phyloP scores from a whole-genome alignment of 2,113 vertebrate species.

The Malurus elegans region DNA sequence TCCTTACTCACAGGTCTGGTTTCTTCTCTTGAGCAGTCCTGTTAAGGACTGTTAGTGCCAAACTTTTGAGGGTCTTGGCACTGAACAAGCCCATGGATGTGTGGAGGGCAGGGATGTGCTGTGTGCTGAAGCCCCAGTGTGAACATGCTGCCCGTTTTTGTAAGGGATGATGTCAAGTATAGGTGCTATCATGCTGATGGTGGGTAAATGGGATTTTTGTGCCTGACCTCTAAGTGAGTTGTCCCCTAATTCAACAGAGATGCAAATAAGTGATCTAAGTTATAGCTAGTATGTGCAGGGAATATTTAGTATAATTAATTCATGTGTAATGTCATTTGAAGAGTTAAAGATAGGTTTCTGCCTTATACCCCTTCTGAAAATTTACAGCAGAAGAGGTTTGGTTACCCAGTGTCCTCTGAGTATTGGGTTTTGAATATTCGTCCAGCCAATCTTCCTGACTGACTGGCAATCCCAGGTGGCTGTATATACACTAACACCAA shows the following conservation, averaged over 20 bases:
- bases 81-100: background rate
- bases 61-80: background rate
- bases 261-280: background rate
- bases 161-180: background rate
- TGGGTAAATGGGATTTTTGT: background rate
- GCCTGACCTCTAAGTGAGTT: background rate
- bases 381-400: background rate
- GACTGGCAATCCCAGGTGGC: background rate
- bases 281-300: background rate
- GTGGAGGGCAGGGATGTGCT: background rate
- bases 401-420: background rate
- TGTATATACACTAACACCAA: background rate
- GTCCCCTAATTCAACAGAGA: background rate
- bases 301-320: background rate
- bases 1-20: background rate
- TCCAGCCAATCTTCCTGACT: background rate
- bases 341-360: background rate
- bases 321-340: background rate
- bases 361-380: background rate
- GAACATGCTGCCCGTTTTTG: background rate
- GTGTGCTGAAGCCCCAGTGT: background rate
- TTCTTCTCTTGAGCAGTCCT: background rate
- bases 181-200: background rate
- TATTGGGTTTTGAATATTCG: slow-evolving; percentile 21
- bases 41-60: background rate